Conservation (phyloP, 2,797 vertebrate species). For the Tolypeutes matacus region DNA sequence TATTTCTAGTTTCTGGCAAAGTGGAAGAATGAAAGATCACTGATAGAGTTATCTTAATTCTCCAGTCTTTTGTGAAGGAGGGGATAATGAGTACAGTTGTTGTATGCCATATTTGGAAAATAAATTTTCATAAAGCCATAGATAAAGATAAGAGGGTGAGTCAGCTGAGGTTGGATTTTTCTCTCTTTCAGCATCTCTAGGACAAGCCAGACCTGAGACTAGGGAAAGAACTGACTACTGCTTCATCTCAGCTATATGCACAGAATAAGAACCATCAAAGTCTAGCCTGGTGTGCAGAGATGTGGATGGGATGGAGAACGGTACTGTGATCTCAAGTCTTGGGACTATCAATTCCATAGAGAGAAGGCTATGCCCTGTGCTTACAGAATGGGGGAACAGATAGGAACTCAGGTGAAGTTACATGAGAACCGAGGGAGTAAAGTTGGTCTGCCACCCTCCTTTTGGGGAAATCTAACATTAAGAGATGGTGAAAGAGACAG, state of each 20-base stretch:
- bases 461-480: not conserved
- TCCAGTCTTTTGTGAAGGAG: conserved; percentile 41
- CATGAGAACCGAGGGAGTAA: not conserved
- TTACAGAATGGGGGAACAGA: not conserved
- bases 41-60: conserved; percentile 37
- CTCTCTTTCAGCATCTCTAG: not conserved
- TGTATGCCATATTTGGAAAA: conserved; percentile 33
- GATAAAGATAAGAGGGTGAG: not conserved
- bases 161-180: not conserved
- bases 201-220: not conserved
- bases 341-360: not conserved
- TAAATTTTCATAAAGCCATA: conserved; percentile 6
- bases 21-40: conserved; percentile 35
- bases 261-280: not conserved
- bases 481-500: not conserved
- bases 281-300: not conserved
- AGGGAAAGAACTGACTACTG: not conserved
- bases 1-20: conserved; percentile 66
- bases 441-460: not conserved
- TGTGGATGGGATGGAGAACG: not conserved
- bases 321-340: not conserved
- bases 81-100: not conserved
- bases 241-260: accelerated
- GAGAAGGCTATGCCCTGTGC: not conserved
- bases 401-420: not conserved